These are phyloP conservation scores for Luehdorfia chinensis DNA, from an alignment of 1,140 invertebrate species.

Conservation along the genomic window DNA sequence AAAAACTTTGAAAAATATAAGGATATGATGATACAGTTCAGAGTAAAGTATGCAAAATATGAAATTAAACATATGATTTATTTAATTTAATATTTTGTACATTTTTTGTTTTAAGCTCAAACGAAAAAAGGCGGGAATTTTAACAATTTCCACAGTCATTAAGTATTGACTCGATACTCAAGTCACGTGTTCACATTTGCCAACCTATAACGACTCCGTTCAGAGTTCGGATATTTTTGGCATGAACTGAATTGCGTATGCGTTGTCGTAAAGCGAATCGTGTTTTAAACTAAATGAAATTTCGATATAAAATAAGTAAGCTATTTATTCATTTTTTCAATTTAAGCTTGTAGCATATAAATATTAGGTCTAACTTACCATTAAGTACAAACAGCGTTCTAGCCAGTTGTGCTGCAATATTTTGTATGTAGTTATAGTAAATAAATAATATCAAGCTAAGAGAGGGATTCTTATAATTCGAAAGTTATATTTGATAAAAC, in stretches of 20 bases:
- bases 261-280: conserved; percentile 15
- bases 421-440: not conserved
- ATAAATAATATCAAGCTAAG: not conserved
- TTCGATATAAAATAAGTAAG: conserved; percentile 7
- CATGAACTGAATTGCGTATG: conserved; percentile 1
- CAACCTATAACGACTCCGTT: not conserved
- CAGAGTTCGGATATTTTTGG: conserved; percentile 14
- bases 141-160: no score
- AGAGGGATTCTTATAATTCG: not conserved
- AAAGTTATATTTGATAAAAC: not conserved
- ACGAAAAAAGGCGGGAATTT: no score
- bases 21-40: not conserved
- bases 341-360: conserved; percentile 7
- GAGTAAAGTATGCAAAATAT: not conserved
- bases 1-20: not conserved
- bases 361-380: not conserved
- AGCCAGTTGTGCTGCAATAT: no score
- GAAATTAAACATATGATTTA: not conserved
- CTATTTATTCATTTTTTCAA: no score
- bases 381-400: conserved; percentile 11
- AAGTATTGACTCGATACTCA: no score
- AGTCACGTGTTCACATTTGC: no score
- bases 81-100: not conserved
- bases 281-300: conserved; percentile 10
- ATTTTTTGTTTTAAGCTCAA: no score